A percentile compares a stretch with the other conserved stretches of the same genome.
phyloP scores from a whole-genome alignment of 2,888 invertebrate genomes.

The Rambutsinella grinnellia region DNA sequence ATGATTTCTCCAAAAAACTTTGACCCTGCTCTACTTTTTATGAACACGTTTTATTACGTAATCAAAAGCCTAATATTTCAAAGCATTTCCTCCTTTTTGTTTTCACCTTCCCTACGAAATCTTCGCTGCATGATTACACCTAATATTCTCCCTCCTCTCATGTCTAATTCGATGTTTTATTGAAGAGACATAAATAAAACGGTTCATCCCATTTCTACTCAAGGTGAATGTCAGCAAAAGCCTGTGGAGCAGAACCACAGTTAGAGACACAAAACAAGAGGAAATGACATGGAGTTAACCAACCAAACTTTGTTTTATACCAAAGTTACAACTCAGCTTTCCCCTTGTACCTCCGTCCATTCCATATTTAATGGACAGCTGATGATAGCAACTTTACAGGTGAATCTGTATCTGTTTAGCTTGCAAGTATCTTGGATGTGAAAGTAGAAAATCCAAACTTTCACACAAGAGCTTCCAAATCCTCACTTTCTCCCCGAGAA shows the following conservation, averaged over 20 bases:
- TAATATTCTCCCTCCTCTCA: background rate
- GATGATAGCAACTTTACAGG: background rate
- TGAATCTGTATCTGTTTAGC: too few species aligned
- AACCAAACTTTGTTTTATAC: slow-evolving; percentile 12
- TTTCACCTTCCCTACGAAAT: too few species aligned
- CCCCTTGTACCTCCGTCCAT: background rate
- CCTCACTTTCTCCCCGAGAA: background rate
- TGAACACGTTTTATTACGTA: slow-evolving; percentile 30
- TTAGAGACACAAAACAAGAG: background rate
- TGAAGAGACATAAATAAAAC: background rate
- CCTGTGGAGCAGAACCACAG: background rate
- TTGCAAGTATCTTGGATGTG: too few species aligned
- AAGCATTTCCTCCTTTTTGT: too few species aligned
- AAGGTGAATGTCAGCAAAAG: slow-evolving; percentile 39
- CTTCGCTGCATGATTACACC: background rate
- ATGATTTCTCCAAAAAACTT: too few species aligned
- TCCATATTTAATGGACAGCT: background rate
- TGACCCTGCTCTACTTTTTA: background rate
- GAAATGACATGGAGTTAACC: background rate
- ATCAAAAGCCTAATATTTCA: slow-evolving; percentile 39
- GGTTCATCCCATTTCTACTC: slow-evolving; percentile 11
- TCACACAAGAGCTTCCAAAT: too few species aligned
- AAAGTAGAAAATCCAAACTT: too few species aligned
- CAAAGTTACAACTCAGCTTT: background rate
- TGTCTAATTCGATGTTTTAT: background rate